Percentiles rank a stretch among this genome's conserved stretches.
These are phyloP conservation scores for Pogonomyrmex barbatus DNA, from an alignment of 1,140 invertebrate genomes.

Conservation along the genomic window DNA sequence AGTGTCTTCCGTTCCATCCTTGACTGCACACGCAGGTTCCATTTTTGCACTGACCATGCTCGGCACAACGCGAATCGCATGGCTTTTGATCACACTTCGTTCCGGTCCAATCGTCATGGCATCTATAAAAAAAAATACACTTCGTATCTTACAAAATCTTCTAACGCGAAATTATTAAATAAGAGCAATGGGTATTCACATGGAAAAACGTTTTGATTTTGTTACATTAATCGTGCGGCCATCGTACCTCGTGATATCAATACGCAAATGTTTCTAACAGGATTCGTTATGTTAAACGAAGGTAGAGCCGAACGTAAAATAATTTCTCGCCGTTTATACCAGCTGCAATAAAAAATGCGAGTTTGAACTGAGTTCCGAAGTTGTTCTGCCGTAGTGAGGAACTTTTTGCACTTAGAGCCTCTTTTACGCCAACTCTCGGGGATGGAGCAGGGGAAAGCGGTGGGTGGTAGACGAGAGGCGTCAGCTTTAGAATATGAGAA, in stretches of 20 bases:
- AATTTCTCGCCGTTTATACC: conserved; percentile 61
- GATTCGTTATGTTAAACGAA: conserved; percentile 39
- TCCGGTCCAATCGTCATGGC: conserved; percentile 96
- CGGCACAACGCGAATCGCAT: conserved; percentile 96
- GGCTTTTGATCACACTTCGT: conserved; percentile 95
- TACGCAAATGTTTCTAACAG: conserved; percentile 31
- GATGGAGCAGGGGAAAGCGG: conserved; percentile 26
- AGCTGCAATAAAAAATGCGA: conserved; percentile 64
- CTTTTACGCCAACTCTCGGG: conserved; percentile 63
- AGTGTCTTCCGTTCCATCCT: conserved; percentile 99
- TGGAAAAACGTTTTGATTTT: neutral
- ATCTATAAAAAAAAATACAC: conserved; percentile 85
- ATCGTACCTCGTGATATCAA: conserved; percentile 1
- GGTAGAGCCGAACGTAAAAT: conserved; percentile 65
- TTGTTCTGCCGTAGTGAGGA: conserved; percentile 60
- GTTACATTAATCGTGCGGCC: conserved; percentile 5
- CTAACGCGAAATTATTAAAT: neutral
- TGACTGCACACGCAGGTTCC: conserved; percentile 98
- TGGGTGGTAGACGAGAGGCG: conserved; percentile 59
- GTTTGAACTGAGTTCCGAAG: conserved; percentile 71
- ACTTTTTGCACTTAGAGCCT: conserved; percentile 75
- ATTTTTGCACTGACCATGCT: conserved; percentile 98
- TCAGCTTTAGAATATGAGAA: conserved; percentile 79
- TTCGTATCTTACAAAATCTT: neutral
- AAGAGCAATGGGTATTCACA: neutral